These are phyloP conservation scores for Candoia aspera DNA, from an alignment of 2,113 vertebrate species.

Conservation along the genomic window DNA sequence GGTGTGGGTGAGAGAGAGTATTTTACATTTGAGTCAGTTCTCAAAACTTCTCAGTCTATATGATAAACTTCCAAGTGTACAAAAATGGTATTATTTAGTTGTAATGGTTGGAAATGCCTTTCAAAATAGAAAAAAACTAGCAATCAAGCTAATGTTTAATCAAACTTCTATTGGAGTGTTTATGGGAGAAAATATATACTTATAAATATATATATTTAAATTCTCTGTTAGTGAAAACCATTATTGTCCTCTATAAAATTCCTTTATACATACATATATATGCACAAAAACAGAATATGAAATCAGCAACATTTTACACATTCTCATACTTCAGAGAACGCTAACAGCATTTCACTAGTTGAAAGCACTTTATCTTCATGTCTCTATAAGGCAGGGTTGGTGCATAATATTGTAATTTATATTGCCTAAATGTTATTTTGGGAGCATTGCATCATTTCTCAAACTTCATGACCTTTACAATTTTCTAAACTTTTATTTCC, in stretches of 20 bases:
- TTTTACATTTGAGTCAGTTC: constrained; percentile 26
- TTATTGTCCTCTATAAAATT: constrained; percentile 72
- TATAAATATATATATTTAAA: constrained; percentile 62
- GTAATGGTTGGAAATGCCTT: neutral
- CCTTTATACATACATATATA: constrained; percentile 75
- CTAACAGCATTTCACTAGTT: constrained; percentile 99
- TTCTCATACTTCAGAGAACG: constrained; percentile 97
- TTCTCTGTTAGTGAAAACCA: constrained; percentile 53
- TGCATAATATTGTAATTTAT: constrained; percentile 99
- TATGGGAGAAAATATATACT: constrained; percentile 54
- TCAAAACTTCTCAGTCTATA: constrained; percentile 21
- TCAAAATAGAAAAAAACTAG: constrained; percentile 26
- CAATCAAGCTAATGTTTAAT: constrained; percentile 69
- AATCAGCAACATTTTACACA: constrained; percentile 98
- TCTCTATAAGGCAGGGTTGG: constrained; percentile 94
- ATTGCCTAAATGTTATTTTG: constrained; percentile 99
- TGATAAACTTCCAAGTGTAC: constrained; percentile 34
- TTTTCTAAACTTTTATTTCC: constrained; percentile 99
- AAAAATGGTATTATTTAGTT: constrained; percentile 12
- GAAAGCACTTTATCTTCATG: constrained; percentile 99
- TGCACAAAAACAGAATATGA: constrained; percentile 91
- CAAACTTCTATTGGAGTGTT: constrained; percentile 31
- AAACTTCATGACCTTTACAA: constrained; percentile 99
- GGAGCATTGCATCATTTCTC: constrained; percentile 98
- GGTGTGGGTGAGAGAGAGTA: neutral